phyloP scores from a whole-genome alignment of 2,888 invertebrate genomes.

The Antheraea assamensis region DNA sequence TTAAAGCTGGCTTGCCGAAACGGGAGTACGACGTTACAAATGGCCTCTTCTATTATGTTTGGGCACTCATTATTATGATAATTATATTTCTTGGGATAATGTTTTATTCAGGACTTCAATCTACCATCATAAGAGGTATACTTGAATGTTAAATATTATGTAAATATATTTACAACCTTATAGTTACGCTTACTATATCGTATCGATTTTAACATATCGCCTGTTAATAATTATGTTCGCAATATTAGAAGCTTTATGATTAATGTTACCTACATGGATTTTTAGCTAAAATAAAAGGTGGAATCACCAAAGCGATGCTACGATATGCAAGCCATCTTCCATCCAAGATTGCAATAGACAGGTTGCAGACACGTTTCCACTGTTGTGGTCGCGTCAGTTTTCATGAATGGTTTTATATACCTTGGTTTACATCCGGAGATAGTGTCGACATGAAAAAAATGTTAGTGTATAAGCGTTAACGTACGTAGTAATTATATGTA shows the following conservation, averaged over 20 bases:
- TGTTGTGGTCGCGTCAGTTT: slow-evolving; percentile 84
- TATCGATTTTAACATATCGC: background rate
- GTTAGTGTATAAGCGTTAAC: too few species aligned
- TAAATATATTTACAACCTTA: background rate
- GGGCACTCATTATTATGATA: slow-evolving; percentile 71
- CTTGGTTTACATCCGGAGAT: slow-evolving; percentile 75
- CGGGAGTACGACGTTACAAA: slow-evolving; percentile 71
- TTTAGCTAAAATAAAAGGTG: slow-evolving; percentile 77
- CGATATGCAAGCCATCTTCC: slow-evolving; percentile 79
- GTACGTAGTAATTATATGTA: slow-evolving; percentile 25
- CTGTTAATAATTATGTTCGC: background rate
- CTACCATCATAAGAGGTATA: slow-evolving; percentile 71
- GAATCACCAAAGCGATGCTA: slow-evolving; percentile 82
- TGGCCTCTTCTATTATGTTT: slow-evolving; percentile 72
- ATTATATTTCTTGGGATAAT: slow-evolving; percentile 72
- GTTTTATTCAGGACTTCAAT: slow-evolving; percentile 75
- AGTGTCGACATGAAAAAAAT: slow-evolving; percentile 40
- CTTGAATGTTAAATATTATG: slow-evolving; percentile 4
- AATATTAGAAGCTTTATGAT: background rate
- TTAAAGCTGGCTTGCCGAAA: slow-evolving; percentile 70
- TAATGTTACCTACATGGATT: background rate
- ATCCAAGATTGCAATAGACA: slow-evolving; percentile 81
- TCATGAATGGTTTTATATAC: slow-evolving; percentile 84
- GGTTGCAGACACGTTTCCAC: slow-evolving; percentile 83
- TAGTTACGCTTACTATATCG: background rate